Base-by-base conservation (phyloP, 2,113 vertebrate genomes). In the Bufo bufo region DNA sequence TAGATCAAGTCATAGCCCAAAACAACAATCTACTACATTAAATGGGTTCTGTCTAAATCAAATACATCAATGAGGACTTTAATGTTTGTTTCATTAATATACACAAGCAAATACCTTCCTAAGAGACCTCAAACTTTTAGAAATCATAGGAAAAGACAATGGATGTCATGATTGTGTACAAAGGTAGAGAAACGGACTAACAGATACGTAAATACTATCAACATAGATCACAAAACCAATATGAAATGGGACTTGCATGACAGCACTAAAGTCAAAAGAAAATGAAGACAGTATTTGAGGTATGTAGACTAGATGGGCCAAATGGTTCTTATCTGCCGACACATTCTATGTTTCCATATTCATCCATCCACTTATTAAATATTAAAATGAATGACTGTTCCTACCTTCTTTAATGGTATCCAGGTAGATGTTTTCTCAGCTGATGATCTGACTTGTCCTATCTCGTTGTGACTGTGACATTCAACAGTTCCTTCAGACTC, bases 331-430 rank as follows among this genome's bases (percentile, higher is more conserved):
- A n/a, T n/a, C n/a, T n/a, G n/a, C n/a, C 10, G 23, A 11, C 14
- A 23, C 17, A 66, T 6, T 65, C 20, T 65, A 13, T 20, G 8
- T 65, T 6, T n/a, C 0, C 33, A 2, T 71, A 71, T 69, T n/a
- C 12, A 23, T 69, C 66, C 14, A 13, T 71, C 66, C 14, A 71
- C 6, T 43, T 72, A 45, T 6, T 6, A 13, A 2, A 75, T 3
- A 50, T 19, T 75, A 6, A 20, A 75, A 72, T 72, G 20, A 16
- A 17, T 49, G 8, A 94, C 94, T 94, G 94, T 93, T 94, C 96
- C 93, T 97, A 99, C 98, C 98, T 99, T 98, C 95, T 99, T 98
- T 96, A 99, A 97, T 94, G 98, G 99, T 97, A 99, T 99, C 97
- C 98, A 96, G 94, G 97, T 98, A 61, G 87, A 65, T 93, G 96